Conservation (phyloP, 1,140 invertebrate species). For the Drosophila jambulina region DNA sequence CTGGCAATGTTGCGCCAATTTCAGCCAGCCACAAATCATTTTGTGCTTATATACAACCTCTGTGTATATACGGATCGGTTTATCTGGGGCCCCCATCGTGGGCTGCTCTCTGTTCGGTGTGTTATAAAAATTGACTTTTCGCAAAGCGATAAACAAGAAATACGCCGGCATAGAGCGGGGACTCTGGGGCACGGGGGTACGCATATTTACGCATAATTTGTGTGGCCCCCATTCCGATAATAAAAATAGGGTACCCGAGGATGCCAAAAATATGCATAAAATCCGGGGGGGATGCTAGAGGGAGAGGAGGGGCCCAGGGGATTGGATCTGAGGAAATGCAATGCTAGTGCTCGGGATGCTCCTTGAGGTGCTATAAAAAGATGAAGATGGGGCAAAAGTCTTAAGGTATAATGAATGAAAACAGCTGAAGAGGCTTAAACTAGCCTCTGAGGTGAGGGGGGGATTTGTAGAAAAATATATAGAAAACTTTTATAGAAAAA, state of each 20-base stretch:
- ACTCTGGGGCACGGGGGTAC: neutral
- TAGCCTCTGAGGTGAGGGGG: neutral
- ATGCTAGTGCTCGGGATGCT: slow-evolving; percentile 34
- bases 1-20: slow-evolving; percentile 55
- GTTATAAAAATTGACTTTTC: slow-evolving; percentile 80
- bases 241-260: slow-evolving; percentile 62
- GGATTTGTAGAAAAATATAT: neutral
- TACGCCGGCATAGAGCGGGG: slow-evolving; percentile 19
- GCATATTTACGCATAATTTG: slow-evolving; percentile 81
- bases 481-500: neutral
- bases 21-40: slow-evolving; percentile 76
- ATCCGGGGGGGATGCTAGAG: neutral
- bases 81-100: slow-evolving; percentile 40
- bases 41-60: slow-evolving; percentile 39
- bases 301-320: neutral
- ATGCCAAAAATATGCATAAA: slow-evolving; percentile 71
- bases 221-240: slow-evolving; percentile 64
- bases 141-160: slow-evolving; percentile 78
- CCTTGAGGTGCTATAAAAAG: slow-evolving; percentile 68
- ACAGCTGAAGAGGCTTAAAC: slow-evolving; percentile 54
- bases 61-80: slow-evolving; percentile 31
- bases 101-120: slow-evolving; percentile 40
- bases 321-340: slow-evolving; percentile 47
- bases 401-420: slow-evolving; percentile 55
- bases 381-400: slow-evolving; percentile 36